These are phyloP conservation scores for Drosophila kanekoi DNA, from an alignment of 2,888 invertebrate genomes.

Conservation along the genomic window DNA sequence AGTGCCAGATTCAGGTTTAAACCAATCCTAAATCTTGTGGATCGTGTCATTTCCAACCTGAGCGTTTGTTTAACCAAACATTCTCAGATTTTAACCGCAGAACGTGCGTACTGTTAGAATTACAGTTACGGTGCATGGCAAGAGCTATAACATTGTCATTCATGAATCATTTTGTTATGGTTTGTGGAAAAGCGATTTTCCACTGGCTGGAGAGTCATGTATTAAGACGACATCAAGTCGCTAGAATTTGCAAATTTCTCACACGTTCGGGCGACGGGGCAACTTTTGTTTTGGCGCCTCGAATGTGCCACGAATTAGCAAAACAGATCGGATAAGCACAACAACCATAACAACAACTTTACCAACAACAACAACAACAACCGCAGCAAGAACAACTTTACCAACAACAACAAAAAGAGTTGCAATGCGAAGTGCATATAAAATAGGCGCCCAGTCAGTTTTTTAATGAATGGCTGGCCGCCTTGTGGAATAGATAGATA, in stretches of 20 bases:
- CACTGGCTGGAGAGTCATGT: conserved; percentile 20
- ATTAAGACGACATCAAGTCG: conserved; percentile 19
- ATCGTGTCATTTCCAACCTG: not conserved
- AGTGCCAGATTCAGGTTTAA: not conserved
- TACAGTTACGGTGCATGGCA: conserved; percentile 47
- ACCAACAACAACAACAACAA: conserved; percentile 18
- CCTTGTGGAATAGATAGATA: conserved; percentile 14
- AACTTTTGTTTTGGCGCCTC: conserved; percentile 74
- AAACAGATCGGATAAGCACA: conserved; percentile 82
- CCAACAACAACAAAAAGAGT: conserved; percentile 5
- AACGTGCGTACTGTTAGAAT: conserved; percentile 21
- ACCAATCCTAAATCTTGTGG: not conserved
- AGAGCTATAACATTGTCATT: conserved; percentile 48
- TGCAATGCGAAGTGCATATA: conserved; percentile 63
- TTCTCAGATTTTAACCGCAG: not conserved
- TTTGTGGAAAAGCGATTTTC: conserved; percentile 54
- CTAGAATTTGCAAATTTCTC: conserved; percentile 54
- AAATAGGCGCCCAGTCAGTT: conserved; percentile 66
- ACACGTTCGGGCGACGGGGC: conserved; percentile 61
- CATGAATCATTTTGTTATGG: conserved; percentile 53
- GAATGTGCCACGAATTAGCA: conserved; percentile 80
- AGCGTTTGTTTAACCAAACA: not conserved
- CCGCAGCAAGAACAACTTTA: conserved; percentile 13
- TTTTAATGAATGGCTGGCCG: conserved; percentile 70
- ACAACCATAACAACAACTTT: conserved; percentile 20